Evolutionary conservation across 2,888 invertebrate species (phyloP).

Genomic region (Cryptus armator): DNA sequence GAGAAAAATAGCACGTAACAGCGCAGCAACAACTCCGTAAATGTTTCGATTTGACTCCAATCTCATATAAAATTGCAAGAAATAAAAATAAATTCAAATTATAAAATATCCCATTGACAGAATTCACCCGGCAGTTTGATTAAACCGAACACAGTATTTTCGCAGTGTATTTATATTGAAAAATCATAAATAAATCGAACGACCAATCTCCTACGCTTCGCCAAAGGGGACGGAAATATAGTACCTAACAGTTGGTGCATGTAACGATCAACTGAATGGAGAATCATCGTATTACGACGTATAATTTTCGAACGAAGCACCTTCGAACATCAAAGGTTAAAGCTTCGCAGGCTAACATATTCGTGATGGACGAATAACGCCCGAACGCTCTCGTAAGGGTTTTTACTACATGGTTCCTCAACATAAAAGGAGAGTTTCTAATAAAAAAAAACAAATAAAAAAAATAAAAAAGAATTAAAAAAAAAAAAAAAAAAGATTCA

Average conservation of each 20-base stretch:
- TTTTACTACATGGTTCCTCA: slow-evolving; percentile 67
- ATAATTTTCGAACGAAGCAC: slow-evolving; percentile 74
- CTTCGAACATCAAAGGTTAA: slow-evolving; percentile 77
- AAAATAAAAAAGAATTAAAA: slow-evolving; percentile 31
- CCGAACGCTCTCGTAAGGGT: slow-evolving; percentile 57
- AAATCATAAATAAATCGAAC: too few species aligned
- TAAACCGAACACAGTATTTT: too few species aligned
- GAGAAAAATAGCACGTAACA: too few species aligned
- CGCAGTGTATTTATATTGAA: too few species aligned
- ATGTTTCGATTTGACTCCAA: too few species aligned
- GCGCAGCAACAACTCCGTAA: too few species aligned
- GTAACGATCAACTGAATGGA: slow-evolving; percentile 63
- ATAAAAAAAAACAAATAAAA: slow-evolving; percentile 75
- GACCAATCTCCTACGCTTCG: too few species aligned
- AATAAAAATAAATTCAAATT: too few species aligned
- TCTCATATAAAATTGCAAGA: too few species aligned
- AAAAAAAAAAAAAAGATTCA: slow-evolving; percentile 68
- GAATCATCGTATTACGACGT: slow-evolving; percentile 50
- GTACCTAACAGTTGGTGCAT: slow-evolving; percentile 66
- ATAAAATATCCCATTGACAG: too few species aligned
- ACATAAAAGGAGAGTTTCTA: slow-evolving; percentile 75
- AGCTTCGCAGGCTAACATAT: slow-evolving; percentile 71
- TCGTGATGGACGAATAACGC: slow-evolving; percentile 73
- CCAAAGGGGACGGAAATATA: neutral
- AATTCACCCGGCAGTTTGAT: too few species aligned